phyloP scores from a whole-genome alignment of 2,797 vertebrate species.

The Chelidonichthys spinosus region DNA sequence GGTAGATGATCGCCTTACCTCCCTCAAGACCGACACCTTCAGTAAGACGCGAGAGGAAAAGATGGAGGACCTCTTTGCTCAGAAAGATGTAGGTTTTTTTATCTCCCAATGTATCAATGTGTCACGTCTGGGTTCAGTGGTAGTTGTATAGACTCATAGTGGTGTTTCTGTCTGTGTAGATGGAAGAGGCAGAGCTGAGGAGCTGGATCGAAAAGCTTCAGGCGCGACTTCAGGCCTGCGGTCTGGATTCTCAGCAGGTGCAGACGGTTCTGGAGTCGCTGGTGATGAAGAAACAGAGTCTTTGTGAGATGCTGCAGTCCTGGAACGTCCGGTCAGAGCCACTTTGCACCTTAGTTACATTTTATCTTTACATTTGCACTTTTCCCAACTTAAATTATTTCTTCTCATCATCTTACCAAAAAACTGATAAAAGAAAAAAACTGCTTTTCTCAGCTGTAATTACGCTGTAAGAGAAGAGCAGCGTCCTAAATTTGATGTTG shows the following conservation, averaged over 20 bases:
- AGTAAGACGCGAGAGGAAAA: constrained; percentile 98
- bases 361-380: too few species aligned
- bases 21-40: constrained; percentile 98
- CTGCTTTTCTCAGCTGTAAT: too few species aligned
- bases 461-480: too few species aligned
- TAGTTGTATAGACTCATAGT: not conserved
- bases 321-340: constrained; percentile 92
- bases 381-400: too few species aligned
- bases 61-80: constrained; percentile 99
- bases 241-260: constrained; percentile 90
- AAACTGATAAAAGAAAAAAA: too few species aligned
- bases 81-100: constrained; percentile 90
- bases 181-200: constrained; percentile 95
- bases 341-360: not conserved
- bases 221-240: constrained; percentile 87
- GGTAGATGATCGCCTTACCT: constrained; percentile 97
- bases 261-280: constrained; percentile 92
- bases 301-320: constrained; percentile 95
- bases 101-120: accelerated
- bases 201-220: constrained; percentile 97
- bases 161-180: constrained; percentile 73
- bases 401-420: too few species aligned
- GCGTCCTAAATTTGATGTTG: too few species aligned
- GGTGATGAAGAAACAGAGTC: constrained; percentile 94
- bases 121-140: not conserved